phyloP scores from a whole-genome alignment of 2,888 invertebrate genomes.

The Notodonta dromedarius region DNA sequence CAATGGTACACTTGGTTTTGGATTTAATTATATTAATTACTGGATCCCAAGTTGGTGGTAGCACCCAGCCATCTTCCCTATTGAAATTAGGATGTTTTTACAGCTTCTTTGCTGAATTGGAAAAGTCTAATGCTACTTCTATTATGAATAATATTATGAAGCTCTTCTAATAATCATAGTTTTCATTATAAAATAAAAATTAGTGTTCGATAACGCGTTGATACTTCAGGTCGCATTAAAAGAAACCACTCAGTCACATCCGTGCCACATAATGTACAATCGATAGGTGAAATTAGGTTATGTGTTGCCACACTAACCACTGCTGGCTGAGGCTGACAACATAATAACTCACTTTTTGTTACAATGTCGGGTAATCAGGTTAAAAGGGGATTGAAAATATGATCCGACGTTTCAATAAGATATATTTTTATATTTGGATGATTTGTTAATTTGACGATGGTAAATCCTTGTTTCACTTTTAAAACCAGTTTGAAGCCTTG shows the following conservation, averaged over 20 bases:
- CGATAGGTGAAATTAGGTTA: slow-evolving; percentile 60
- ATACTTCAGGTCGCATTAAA: slow-evolving; percentile 25
- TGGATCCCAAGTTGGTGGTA: no score
- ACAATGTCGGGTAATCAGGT: slow-evolving; percentile 10
- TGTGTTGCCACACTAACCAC: slow-evolving; percentile 32
- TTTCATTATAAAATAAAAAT: neutral
- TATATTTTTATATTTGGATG: slow-evolving; percentile 1
- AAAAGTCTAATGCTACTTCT: no score
- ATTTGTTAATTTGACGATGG: no score
- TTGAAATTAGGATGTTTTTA: no score
- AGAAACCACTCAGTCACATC: slow-evolving; percentile 46
- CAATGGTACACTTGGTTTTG: no score
- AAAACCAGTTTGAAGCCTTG: no score
- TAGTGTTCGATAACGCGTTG: neutral
- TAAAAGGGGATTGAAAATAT: slow-evolving; percentile 3
- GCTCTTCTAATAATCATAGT: no score
- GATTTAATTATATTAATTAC: no score
- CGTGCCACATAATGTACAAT: slow-evolving; percentile 52
- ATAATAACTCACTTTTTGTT: slow-evolving; percentile 21
- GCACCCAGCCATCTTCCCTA: no score
- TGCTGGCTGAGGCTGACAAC: neutral
- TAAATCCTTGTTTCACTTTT: no score
- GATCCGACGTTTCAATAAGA: neutral
- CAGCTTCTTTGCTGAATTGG: no score
- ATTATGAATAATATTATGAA: no score